Evolutionary conservation across 2,113 vertebrate genomes (phyloP).

Genomic region (Leuciscus idus): DNA sequence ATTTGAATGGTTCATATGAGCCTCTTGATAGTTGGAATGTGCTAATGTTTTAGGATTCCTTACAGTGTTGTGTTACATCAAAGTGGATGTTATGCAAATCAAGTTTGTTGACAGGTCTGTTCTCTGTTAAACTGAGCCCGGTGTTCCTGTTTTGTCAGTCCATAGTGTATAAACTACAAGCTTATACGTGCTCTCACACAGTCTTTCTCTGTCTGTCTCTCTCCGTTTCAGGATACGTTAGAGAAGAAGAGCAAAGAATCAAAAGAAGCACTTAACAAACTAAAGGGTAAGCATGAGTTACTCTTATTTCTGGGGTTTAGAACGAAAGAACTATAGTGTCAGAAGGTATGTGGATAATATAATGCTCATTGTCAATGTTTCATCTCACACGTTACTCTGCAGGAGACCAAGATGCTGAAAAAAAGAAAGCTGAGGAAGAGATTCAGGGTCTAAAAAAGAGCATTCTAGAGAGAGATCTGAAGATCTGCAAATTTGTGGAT

Average conservation of each 20-base stretch:
- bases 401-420: constrained; percentile 61
- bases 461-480: constrained; percentile 69
- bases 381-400: not conserved
- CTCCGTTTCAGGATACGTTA: constrained; percentile 45
- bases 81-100: not conserved
- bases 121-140: not conserved
- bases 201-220: not conserved
- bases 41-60: not conserved
- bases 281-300: constrained; percentile 62
- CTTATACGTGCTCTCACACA: not conserved
- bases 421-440: constrained; percentile 49
- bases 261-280: not conserved
- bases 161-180: not conserved
- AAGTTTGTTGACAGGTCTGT: not conserved
- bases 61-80: not conserved
- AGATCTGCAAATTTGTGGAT: constrained; percentile 70
- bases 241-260: constrained; percentile 37
- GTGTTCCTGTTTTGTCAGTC: not conserved
- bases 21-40: not conserved
- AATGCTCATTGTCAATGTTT: not conserved
- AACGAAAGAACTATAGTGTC: not conserved
- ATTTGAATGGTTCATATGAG: not conserved
- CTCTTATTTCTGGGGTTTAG: not conserved
- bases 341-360: not conserved
- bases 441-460: constrained; percentile 62